Evolutionary conservation across 2,888 invertebrate genomes (phyloP), one percentile per base, ranked within the genome.

Genomic region (Dryomyza anilis): DNA sequence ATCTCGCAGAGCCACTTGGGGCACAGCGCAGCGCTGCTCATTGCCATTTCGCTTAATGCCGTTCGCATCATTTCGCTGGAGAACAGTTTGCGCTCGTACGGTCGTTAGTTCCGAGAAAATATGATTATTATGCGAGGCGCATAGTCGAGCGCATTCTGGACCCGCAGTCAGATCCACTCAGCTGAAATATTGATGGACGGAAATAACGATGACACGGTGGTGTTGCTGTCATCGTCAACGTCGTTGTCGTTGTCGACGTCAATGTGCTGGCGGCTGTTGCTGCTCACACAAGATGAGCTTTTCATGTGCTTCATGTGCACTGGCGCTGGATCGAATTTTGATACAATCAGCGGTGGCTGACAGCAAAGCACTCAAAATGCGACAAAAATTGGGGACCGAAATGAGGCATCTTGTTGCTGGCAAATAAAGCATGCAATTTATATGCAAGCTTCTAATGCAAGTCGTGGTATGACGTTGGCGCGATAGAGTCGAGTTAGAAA

Each of bases 401-500:
- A 71, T 70, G 71, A 69, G 67, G 69, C 70, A n/a, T n/a, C n/a
- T n/a, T n/a, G n/a, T 70, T 72, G 63, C 60, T 14, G 57, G 59
- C 52, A 50, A 62, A 63, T 48, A 67, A 61, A 46, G 59, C 33
- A 53, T 45, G 23, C 52, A 64, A 68, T 67, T 63, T 65, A 27
- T 59, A 65, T 63, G 64, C 67, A 48, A n/a, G 50, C 10, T n/a
- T n/a, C 23, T n/a, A n/a, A n/a, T n/a, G n/a, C n/a, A n/a, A n/a
- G n/a, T n/a, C n/a, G n/a, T n/a, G n/a, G n/a, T n/a, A n/a, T n/a
- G n/a, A n/a, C n/a, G n/a, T n/a, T n/a, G n/a, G n/a, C n/a, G n/a
- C n/a, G n/a, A n/a, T n/a, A n/a, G n/a, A n/a, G n/a, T n/a, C n/a
- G n/a, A n/a, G n/a, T n/a, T n/a, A n/a, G n/a, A n/a, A n/a, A n/a